These are phyloP conservation scores for Lasiurus cinereus DNA, from an alignment of 2,113 vertebrate species.

Conservation along the genomic window DNA sequence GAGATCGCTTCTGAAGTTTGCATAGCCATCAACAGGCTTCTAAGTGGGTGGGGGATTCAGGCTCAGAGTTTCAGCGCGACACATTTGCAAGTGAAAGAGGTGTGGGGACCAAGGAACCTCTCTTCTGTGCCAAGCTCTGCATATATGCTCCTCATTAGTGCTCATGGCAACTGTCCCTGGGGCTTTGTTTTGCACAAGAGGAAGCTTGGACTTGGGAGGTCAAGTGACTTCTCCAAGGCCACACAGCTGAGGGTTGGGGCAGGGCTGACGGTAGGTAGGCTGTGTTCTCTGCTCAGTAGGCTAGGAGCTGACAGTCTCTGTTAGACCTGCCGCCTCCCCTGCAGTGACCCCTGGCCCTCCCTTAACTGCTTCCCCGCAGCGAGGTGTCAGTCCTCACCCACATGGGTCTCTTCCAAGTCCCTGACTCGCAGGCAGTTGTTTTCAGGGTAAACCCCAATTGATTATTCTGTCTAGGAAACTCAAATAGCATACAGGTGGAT, in stretches of 20 bases:
- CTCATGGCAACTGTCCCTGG: neutral
- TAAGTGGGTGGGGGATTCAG: neutral
- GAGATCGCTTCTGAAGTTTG: constrained; percentile 46
- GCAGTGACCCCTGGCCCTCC: neutral
- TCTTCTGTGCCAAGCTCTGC: neutral
- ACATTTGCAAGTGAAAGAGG: neutral
- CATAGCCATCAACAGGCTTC: constrained; percentile 58
- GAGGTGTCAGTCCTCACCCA: neutral
- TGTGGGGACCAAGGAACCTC: neutral
- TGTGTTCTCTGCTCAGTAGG: neutral
- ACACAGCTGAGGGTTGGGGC: neutral
- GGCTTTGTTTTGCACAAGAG: neutral
- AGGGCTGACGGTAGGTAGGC: neutral
- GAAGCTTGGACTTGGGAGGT: neutral
- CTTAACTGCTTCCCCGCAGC: neutral
- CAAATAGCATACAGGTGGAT: neutral
- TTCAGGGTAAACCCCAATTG: neutral
- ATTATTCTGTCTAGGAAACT: neutral
- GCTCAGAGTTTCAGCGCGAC: neutral
- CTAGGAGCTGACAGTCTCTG: neutral
- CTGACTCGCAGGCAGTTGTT: neutral
- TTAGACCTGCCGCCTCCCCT: neutral
- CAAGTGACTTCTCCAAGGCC: neutral
- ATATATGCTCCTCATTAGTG: rapidly evolving
- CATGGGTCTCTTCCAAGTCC: neutral